Percentiles rank a stretch among this genome's conserved stretches.
Evolutionary conservation across 2,113 vertebrate species (phyloP).

Genomic region (Argyrosomus japonicus): DNA sequence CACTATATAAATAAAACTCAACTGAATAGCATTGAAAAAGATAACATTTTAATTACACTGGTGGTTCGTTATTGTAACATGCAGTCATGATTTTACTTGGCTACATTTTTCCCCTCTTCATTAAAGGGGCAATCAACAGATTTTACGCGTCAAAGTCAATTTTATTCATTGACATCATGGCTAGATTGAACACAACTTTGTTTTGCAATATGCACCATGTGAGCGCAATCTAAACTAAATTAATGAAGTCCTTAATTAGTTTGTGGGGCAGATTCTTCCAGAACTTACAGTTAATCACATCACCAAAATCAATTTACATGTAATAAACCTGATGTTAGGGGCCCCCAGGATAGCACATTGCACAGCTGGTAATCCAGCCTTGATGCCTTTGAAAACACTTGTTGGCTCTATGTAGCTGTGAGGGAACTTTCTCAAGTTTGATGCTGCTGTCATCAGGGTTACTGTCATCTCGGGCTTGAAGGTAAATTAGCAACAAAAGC

Average conservation of each 20-base stretch:
- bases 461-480: background rate
- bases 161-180: background rate
- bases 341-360: background rate
- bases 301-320: background rate
- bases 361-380: slow-evolving; percentile 5
- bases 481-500: background rate
- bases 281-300: background rate
- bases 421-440: slow-evolving; percentile 6
- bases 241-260: background rate
- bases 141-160: background rate
- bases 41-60: too few relatives aligned
- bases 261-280: background rate
- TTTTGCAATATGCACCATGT: background rate
- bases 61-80: background rate
- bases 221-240: background rate
- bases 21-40: background rate
- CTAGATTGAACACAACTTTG: background rate
- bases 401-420: background rate
- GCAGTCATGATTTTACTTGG: background rate
- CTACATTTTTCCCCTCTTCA: background rate
- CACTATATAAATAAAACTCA: background rate
- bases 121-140: background rate
- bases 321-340: background rate
- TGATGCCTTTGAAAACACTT: background rate
- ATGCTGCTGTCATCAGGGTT: background rate